A percentile compares a stretch with the other conserved stretches of the same genome.
These are phyloP conservation scores for Leptopterna dolabrata DNA, from an alignment of 2,888 invertebrate species.

Conservation along the genomic window DNA sequence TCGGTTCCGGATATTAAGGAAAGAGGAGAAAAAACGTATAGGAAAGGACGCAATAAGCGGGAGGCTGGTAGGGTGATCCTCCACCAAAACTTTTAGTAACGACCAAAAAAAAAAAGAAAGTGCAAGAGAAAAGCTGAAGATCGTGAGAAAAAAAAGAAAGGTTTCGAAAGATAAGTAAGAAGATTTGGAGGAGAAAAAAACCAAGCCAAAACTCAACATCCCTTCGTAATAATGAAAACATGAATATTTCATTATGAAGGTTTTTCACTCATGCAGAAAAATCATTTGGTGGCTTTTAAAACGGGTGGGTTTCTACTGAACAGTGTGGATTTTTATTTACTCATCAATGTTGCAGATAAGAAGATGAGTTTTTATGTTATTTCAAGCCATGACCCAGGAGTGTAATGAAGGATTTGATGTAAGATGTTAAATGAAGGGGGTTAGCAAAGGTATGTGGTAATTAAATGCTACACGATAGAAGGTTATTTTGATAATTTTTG, in stretches of 20 bases:
- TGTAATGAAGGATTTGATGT: neutral
- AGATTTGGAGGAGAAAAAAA: neutral
- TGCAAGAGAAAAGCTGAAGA: conserved; percentile 23
- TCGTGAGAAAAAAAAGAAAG: neutral
- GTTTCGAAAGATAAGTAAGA: conserved; percentile 3
- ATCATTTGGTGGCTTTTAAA: conserved; percentile 10
- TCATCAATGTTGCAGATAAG: neutral
- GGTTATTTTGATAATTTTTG: too few relatives aligned
- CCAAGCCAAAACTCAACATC: neutral
- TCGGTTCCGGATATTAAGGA: conserved; percentile 29
- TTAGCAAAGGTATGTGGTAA: neutral
- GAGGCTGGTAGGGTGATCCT: neutral
- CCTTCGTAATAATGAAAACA: neutral
- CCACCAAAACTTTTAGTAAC: conserved; percentile 34
- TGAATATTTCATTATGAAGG: neutral
- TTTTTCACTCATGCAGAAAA: neutral
- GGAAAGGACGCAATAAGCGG: conserved; percentile 31
- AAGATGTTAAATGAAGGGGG: neutral
- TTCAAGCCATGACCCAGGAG: neutral
- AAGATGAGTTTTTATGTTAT: neutral
- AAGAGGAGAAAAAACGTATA: neutral
- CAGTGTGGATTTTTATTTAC: neutral
- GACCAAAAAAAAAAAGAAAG: conserved; percentile 8
- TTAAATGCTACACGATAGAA: neutral
- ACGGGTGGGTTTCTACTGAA: neutral